Percentiles rank a stretch among this genome's conserved stretches.
Conservation (phyloP, 2,113 vertebrate species). For the Egretta garzetta region DNA sequence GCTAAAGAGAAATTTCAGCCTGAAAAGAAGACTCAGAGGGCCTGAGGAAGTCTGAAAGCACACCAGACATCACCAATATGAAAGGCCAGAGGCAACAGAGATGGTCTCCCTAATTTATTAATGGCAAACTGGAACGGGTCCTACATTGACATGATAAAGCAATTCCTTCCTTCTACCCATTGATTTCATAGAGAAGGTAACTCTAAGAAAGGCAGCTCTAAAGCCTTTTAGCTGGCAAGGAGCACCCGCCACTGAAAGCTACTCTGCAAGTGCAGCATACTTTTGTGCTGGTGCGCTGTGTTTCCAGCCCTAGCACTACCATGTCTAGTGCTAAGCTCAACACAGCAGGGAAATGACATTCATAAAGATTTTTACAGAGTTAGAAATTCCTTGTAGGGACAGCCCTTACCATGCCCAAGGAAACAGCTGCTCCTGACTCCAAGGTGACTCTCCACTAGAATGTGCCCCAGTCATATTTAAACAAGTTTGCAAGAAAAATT, state of each 20-base stretch:
- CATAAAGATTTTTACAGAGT: background rate
- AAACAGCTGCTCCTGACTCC: background rate
- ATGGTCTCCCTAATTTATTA: too few relatives aligned
- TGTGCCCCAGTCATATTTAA: background rate
- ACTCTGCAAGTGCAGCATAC: background rate
- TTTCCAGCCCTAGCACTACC: background rate
- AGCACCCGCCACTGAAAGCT: background rate
- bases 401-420: background rate
- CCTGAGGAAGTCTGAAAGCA: background rate
- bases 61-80: background rate
- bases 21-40: background rate
- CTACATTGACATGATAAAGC: rapidly evolving
- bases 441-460: background rate
- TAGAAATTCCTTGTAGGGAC: background rate
- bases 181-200: background rate
- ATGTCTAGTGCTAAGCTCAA: background rate
- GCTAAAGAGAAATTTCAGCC: background rate
- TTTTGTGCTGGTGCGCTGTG: background rate
- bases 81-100: background rate
- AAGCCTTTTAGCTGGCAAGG: background rate
- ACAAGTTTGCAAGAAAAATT: background rate
- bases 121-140: background rate
- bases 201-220: background rate
- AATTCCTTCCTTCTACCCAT: background rate
- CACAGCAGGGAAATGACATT: background rate